A percentile compares a stretch with the other conserved stretches of the same genome.
Evolutionary conservation across 2,113 vertebrate species (phyloP).

Genomic region (Genyomyrus donnyi): DNA sequence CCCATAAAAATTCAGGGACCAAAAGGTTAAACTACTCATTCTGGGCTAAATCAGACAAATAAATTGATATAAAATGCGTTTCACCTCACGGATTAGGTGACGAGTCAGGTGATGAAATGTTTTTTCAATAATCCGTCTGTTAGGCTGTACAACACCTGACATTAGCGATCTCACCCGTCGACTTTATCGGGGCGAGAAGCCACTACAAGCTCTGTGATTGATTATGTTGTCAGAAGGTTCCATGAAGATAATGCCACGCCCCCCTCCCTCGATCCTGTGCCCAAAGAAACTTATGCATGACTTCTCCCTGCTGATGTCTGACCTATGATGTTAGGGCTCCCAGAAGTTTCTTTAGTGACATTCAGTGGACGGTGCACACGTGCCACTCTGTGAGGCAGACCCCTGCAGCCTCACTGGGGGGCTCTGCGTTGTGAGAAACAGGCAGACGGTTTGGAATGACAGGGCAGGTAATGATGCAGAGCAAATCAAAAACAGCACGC

Average conservation of each 20-base stretch:
- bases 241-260: constrained; percentile 9
- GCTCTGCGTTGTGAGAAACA: not conserved
- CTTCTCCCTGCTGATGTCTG: constrained; percentile 24
- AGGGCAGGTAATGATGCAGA: not conserved
- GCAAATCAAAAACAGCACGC: not conserved
- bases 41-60: constrained; percentile 32
- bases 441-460: not conserved
- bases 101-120: not conserved
- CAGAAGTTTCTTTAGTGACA: not conserved
- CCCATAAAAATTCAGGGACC: constrained; percentile 26
- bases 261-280: constrained; percentile 31
- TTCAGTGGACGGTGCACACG: not conserved
- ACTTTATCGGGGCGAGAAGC: constrained; percentile 20
- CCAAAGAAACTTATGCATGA: constrained; percentile 33
- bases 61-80: constrained; percentile 20
- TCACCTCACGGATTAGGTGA: not conserved
- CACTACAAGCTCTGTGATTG: constrained; percentile 27
- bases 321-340: not conserved
- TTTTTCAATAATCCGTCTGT: not conserved
- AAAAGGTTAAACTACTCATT: constrained; percentile 31
- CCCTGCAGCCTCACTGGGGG: not conserved
- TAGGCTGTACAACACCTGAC: constrained; percentile 9
- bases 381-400: not conserved
- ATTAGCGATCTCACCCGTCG: constrained; percentile 28
- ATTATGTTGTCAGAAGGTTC: constrained; percentile 26